Evolutionary conservation across 1,140 invertebrate species (phyloP), one percentile per base, ranked within the genome.

Genomic region (Drosophila quadrilineata): DNA sequence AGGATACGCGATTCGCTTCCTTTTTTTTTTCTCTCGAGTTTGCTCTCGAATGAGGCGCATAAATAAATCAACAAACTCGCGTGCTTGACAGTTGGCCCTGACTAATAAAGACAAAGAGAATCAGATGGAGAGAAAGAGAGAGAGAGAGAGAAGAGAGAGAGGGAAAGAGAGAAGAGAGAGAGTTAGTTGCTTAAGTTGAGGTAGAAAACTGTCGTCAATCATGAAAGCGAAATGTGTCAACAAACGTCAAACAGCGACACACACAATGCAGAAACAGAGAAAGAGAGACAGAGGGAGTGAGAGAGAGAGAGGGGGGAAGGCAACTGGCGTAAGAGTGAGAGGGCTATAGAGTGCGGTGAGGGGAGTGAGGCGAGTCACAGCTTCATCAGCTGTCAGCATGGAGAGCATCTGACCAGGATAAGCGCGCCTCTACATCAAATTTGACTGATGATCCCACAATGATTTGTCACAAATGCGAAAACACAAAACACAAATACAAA

Each of bases 211-310:
- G n/a, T 85, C 79, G 82, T 85, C 80, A 85, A 85, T 85, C 80
- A 85, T 85, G 71, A 87, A 62, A 87, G 75, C 67, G 70, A 77
- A 72, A 84, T 84, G 77, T 84, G 77, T 84, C 79, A 84, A 74
- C 77, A 72, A 54, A 84, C 76, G 69, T 84, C 77, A 82, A 64
- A 68, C 38, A 70, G 52, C 50, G 57, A 35, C 53, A 69, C 57
- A 62, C 70, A 70, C 65, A 77, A 59, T 63, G 60, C 72, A 56
- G 65, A 46, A 40, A 49, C 19, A 59, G 33, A 6, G n/a, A 49
- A 10, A 26, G 19, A 6, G 35, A 10, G 31, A 35, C 10, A 16
- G 31, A 14, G 0, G 16, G 12, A 35, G 12, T 2, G 12, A 35
- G 33, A 16, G 5, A 29, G 26, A 36, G 2, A 10, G 9, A 22